Evolutionary conservation across 2,797 vertebrate species (phyloP).

Genomic region (Scyliorhinus canicula): DNA sequence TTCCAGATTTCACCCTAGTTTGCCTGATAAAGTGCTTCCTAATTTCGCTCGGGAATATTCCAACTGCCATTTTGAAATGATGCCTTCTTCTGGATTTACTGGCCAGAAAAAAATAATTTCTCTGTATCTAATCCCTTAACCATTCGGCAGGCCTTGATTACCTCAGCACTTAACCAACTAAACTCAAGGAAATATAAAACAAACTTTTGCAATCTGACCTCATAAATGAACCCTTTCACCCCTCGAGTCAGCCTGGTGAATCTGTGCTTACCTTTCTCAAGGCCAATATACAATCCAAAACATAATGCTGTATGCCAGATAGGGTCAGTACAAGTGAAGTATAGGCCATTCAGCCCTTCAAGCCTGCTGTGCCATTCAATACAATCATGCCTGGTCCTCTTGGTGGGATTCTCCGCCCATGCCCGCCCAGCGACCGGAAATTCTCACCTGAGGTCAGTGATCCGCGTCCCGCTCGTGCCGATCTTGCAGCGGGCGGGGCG

Average conservation of each 20-base stretch:
- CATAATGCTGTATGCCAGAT: background rate
- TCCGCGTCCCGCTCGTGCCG: too few relatives aligned
- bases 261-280: background rate
- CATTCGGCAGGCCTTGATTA: background rate
- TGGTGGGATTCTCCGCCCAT: too few relatives aligned
- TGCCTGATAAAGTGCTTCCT: background rate
- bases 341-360: background rate
- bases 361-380: too few relatives aligned
- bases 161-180: too few relatives aligned
- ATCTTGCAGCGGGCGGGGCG: too few relatives aligned
- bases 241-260: background rate
- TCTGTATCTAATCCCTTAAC: background rate
- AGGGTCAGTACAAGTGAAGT: background rate
- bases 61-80: background rate
- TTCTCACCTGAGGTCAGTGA: too few relatives aligned
- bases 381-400: too few relatives aligned
- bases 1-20: background rate
- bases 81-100: background rate
- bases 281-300: background rate
- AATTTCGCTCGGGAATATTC: background rate
- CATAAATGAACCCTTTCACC: background rate
- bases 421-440: too few relatives aligned
- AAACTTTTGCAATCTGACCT: background rate
- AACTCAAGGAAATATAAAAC: background rate
- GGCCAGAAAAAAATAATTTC: background rate